These are phyloP conservation scores for Drosophila meridiana DNA, from an alignment of 2,888 invertebrate species.

Conservation along the genomic window DNA sequence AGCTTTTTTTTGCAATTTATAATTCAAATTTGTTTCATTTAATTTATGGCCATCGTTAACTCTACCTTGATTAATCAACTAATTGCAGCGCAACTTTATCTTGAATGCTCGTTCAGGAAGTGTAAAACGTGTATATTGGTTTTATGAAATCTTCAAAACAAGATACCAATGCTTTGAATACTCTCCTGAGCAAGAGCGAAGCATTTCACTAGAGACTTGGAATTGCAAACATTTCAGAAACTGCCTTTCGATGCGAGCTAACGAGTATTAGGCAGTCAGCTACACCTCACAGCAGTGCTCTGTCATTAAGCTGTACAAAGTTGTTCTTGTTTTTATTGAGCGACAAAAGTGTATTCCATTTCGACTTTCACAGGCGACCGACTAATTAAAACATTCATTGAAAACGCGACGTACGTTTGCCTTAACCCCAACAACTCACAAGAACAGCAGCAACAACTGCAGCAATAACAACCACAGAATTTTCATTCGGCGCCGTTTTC, in stretches of 20 bases:
- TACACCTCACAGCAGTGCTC: background rate
- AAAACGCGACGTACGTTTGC: conserved; percentile 30
- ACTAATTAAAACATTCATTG: conserved; percentile 65
- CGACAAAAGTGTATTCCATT: conserved; percentile 10
- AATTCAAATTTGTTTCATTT: conserved; percentile 14
- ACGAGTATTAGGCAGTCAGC: background rate
- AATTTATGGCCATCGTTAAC: background rate
- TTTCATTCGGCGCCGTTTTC: conserved; percentile 40
- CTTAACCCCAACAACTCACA: background rate
- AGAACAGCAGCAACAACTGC: conserved; percentile 7
- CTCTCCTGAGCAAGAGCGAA: no score
- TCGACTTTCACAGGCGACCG: conserved; percentile 30
- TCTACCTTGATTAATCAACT: background rate
- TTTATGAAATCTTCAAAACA: background rate
- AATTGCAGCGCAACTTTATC: conserved; percentile 10
- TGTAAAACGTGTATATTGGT: background rate
- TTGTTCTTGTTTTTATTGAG: conserved; percentile 4
- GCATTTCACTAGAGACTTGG: background rate
- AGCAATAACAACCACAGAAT: conserved; percentile 27
- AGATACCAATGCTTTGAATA: no score
- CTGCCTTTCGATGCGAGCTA: background rate
- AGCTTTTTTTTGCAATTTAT: conserved; percentile 4
- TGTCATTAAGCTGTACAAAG: background rate
- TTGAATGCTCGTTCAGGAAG: background rate
- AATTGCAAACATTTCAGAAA: background rate